Evolutionary conservation across 2,113 vertebrate species (phyloP), one percentile per base, ranked within the genome.

Genomic region (Cottus gobio): DNA sequence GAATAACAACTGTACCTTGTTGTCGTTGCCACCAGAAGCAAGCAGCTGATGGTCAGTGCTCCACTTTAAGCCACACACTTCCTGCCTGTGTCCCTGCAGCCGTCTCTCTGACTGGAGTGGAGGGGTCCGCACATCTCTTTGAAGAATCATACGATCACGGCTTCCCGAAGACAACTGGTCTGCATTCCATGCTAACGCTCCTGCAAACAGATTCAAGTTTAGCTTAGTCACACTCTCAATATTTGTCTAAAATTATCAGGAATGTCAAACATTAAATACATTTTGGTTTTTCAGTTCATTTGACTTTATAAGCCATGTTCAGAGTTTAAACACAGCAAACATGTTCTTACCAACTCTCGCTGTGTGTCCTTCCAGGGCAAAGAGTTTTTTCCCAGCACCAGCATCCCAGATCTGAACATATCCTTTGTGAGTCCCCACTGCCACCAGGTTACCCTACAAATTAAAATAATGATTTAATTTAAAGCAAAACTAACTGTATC

Each of bases 391-490:
- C 30, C 97, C 97, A 0, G 97, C 97, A 0, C 96, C 96, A 0
- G 97, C 96, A 2, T 98, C 97, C 97, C 97, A 98, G 83, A 98
- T 98, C 92, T 98, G 97, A 70, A 98, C 96, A 26, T 96, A 97
- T 75, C 97, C 97, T 87, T 98, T 98, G 89, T 98, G 97, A 3
- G 97, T 98, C 50, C 97, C 97, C 1, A 98, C 97, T 0, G 97
- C 97, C n/a, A 98, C 97, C 73, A 97, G 88, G 85, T 97, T 98
- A 64, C 97, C 97, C 97, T 98, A 87, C n/a, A n/a, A n/a, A n/a
- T n/a, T n/a, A 18, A 82, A 85, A 84, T 28, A 66, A 50, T 36
- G 24, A 3, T 39, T 20, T 71, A 2, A 57, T 11, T 61, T 62
- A 30, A 18, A 56, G 15, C 39, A 56, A 44, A 39, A 34, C 16